Evolutionary conservation across 1,140 invertebrate genomes (phyloP).

Genomic region (Ooceraea biroi): DNA sequence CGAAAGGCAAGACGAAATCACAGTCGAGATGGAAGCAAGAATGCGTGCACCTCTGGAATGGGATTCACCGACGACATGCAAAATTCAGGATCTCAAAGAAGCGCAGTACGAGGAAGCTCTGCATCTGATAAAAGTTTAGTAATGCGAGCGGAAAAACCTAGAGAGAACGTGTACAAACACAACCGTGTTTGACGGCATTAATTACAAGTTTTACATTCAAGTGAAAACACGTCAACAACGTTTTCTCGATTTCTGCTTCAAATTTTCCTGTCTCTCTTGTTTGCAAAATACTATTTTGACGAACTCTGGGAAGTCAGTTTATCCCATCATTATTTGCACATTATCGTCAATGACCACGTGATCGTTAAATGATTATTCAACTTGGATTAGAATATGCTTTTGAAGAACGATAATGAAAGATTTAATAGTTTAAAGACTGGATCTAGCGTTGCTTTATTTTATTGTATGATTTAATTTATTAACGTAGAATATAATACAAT

Average conservation of each 20-base stretch:
- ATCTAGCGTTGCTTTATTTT: neutral
- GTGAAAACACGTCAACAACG: neutral
- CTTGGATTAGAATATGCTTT: neutral
- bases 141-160: neutral
- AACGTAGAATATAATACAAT: neutral
- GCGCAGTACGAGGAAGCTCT: conserved; percentile 87
- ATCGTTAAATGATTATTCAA: neutral
- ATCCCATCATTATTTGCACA: neutral
- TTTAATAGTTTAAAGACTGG: neutral
- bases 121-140: conserved; percentile 86
- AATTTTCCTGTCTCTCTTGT: neutral
- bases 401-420: neutral
- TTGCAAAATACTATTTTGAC: neutral
- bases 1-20: conserved; percentile 52
- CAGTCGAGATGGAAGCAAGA: conserved; percentile 67
- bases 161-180: neutral
- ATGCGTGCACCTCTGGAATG: conserved; percentile 88
- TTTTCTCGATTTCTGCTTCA: conserved; percentile 66
- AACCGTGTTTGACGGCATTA: neutral
- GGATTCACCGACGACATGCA: conserved; percentile 85
- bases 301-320: neutral
- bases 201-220: neutral
- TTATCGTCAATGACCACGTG: neutral
- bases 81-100: conserved; percentile 88
- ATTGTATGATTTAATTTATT: neutral